Evolutionary conservation across 2,888 invertebrate species (phyloP), one percentile per base, ranked within the genome.

Genomic region (Agriopis marginaria): DNA sequence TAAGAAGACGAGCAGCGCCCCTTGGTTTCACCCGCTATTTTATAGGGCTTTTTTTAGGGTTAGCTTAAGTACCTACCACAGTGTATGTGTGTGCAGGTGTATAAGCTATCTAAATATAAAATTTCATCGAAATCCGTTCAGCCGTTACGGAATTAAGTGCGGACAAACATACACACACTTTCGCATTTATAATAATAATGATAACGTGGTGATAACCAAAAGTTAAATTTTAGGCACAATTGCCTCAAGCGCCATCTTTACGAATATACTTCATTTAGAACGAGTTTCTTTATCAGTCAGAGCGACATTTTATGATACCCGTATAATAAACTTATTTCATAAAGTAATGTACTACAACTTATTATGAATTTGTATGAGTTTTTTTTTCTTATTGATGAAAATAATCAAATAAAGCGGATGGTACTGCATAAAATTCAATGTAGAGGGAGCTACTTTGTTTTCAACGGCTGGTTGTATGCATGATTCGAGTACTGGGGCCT

Each of bases 211-310:
- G 9, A 9, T 42, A 42, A 9, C 9, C 42, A 42, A 7, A 9
- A 7, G 42, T 42, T 42, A 7, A 39, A 40, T 7, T 53, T 53
- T 2, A 12, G 53, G 3, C 11, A 40, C 32, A 62, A 63, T 45
- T 54, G 10, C 12, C 7, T 14, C 10, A 45, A 49, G 55, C 63
- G 55, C 63, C 63, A 63, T 54, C 63, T 63, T 47, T 47, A 47
- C 54, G 40, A 39, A 54, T 7, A 2, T 2, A n/a, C 32, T 32
- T 32, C 32, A 32, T 47, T 23, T 17, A 9, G 23, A 51, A 23
- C 10, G n/a, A 9, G 12, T 47, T 47, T 47, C 6, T 51, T 51
- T 51, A 9, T 51, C 23, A 10, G 17, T 47, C n/a, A n/a, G 7
- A 0, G 3, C 6, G 7, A 11, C 42, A 47, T 47, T 47, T 50